Base-by-base conservation (phyloP, 1,140 invertebrate genomes). In the Hestina assimilis region DNA sequence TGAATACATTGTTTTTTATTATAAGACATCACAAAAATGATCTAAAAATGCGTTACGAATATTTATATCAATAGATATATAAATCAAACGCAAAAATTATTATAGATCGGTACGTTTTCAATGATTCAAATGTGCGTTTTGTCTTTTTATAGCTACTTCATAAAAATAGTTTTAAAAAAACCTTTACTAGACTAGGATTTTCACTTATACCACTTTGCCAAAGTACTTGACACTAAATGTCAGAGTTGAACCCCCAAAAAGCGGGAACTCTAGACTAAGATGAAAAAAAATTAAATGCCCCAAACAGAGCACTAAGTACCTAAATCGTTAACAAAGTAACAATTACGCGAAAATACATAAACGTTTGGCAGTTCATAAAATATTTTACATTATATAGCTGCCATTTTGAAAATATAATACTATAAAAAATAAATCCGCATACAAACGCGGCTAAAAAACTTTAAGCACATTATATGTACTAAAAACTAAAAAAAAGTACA, bases 31-130 rank as follows among this genome's bases (percentile, higher is more conserved):
- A 40, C 4, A 17, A 58, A 51, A 56, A 23, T 8, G 20, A 17
- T 9, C 19, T 26, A 23, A 6, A 2, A 9, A 15, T 69, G 70
- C 72, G 75, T 79, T 83, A 75, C 43, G 69, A 79, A 72, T 63
- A 73, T 48, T 66, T 79, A 83, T 83, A 83, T 83, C 75, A 41
- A 58, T 43, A 43, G 75, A 83, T 83, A 83, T 74, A 82, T 79
- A 83, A 74, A 79, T 77, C 75, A 79, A 83, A 83, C 79, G 75
- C 79, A 9, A 56, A 56, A 31, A 47, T 14, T 12, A 12, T 4
- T 6, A 23, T 11, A 23, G 20, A 20, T 23, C 11, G 6, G 23
- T 15, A n/a, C 9, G n/a, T 42, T 42, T 20, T 20, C 15, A 31
- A 28, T 29, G 33, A 29, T 21, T 29, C 24, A 20, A 23, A 4